Conservation (phyloP, 2,888 invertebrate species). For the Xanthia togata region DNA sequence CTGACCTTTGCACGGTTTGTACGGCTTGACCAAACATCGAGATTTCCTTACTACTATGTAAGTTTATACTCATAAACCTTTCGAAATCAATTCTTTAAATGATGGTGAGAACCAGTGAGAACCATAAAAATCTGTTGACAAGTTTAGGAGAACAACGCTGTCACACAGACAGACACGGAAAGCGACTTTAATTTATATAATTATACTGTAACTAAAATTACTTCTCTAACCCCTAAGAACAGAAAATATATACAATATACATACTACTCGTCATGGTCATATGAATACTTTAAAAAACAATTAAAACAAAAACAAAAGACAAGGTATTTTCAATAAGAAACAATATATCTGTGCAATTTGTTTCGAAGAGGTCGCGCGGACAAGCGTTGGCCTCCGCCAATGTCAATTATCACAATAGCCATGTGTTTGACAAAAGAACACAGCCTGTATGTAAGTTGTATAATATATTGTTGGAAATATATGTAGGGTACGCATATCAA, state of each 20-base stretch:
- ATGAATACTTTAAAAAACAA: slow-evolving; percentile 40
- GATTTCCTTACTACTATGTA: not conserved
- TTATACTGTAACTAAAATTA: not conserved
- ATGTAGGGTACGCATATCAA: slow-evolving; percentile 36
- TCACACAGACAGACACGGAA: not conserved
- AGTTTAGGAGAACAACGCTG: too few relatives aligned
- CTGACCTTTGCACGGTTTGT: not conserved
- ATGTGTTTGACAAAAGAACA: slow-evolving; percentile 67
- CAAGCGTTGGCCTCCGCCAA: slow-evolving; percentile 79
- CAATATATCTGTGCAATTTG: slow-evolving; percentile 70
- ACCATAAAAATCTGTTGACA: too few relatives aligned
- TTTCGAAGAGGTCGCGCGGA: slow-evolving; percentile 76
- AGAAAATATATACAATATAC: slow-evolving; percentile 12
- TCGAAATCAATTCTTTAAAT: too few relatives aligned
- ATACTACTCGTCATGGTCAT: not conserved
- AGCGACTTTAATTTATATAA: not conserved
- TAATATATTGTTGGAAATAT: slow-evolving; percentile 51
- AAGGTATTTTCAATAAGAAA: slow-evolving; percentile 56
- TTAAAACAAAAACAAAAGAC: slow-evolving; percentile 51
- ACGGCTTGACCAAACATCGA: not conserved
- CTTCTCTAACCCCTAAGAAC: not conserved
- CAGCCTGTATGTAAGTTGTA: slow-evolving; percentile 37
- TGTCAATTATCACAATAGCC: slow-evolving; percentile 79
- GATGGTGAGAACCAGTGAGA: too few relatives aligned
- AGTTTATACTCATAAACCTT: too few relatives aligned